A percentile compares a stretch with the other conserved stretches of the same genome.
phyloP scores from a whole-genome alignment of 2,888 invertebrate genomes.

The Volucella bombylans region DNA sequence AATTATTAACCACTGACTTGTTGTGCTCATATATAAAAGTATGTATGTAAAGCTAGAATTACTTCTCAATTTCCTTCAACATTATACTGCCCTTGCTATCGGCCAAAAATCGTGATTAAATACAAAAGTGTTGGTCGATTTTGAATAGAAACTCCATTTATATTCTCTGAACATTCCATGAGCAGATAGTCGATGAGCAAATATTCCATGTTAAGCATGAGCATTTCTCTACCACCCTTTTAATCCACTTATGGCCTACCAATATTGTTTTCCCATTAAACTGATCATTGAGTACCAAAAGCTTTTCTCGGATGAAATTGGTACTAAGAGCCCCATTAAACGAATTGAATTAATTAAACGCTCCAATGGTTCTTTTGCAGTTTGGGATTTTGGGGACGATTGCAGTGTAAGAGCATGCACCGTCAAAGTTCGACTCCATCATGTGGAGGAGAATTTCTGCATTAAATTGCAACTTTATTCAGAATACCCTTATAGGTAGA shows the following conservation, averaged over 20 bases:
- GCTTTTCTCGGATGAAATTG: constrained; percentile 73
- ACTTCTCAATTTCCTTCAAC: constrained; percentile 31
- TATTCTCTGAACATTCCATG: constrained; percentile 19
- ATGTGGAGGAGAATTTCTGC: constrained; percentile 22
- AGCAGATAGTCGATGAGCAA: constrained; percentile 33
- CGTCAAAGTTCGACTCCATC: neutral
- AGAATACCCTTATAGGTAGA: constrained; percentile 4
- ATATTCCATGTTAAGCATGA: constrained; percentile 50
- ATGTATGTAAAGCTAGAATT: constrained; percentile 9
- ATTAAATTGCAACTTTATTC: constrained; percentile 42
- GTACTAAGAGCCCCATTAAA: constrained; percentile 68
- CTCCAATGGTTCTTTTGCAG: constrained; percentile 55
- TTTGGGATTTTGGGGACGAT: constrained; percentile 51
- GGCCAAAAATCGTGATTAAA: constrained; percentile 49
- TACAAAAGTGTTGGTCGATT: constrained; percentile 44
- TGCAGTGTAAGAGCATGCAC: constrained; percentile 18
- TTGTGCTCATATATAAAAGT: neutral
- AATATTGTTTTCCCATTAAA: constrained; percentile 82
- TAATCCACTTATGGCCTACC: constrained; percentile 76
- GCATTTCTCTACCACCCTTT: constrained; percentile 44
- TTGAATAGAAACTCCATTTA: constrained; percentile 40
- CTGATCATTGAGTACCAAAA: constrained; percentile 81
- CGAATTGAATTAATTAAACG: constrained; percentile 74
- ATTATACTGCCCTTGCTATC: constrained; percentile 11
- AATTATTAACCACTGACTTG: constrained; percentile 44